These are phyloP conservation scores for Pomacea maculata DNA, from an alignment of 1,140 invertebrate genomes.

Conservation along the genomic window DNA sequence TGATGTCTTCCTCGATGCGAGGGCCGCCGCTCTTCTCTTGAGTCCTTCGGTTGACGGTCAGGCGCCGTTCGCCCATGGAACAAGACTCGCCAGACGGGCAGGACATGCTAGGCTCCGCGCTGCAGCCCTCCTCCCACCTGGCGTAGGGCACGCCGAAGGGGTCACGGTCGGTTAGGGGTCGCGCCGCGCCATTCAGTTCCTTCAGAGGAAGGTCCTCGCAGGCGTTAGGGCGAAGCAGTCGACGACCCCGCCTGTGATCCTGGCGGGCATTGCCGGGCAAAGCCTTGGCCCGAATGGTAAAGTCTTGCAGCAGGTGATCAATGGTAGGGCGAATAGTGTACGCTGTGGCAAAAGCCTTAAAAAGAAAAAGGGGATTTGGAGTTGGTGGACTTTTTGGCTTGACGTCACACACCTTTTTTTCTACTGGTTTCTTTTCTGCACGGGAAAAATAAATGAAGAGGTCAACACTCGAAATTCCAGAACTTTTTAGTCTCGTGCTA, in stretches of 20 bases:
- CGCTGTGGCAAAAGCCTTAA: background rate
- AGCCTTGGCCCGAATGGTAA: constrained; percentile 21
- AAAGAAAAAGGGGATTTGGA: background rate
- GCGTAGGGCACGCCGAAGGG: background rate
- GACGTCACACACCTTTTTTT: background rate
- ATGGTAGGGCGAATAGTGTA: constrained; percentile 19
- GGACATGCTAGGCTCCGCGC: constrained; percentile 24
- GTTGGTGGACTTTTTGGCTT: background rate
- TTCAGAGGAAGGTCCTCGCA: constrained; percentile 6
- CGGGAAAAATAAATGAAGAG: background rate
- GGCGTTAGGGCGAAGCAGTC: background rate
- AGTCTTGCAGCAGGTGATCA: background rate
- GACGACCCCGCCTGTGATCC: constrained; percentile 11
- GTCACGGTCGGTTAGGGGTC: background rate
- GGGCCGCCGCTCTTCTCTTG: constrained; percentile 19
- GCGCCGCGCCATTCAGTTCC: constrained; percentile 14
- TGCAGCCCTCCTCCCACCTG: constrained; percentile 2
- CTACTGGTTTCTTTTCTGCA: background rate
- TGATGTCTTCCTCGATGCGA: constrained; percentile 31
- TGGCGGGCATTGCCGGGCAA: constrained; percentile 17
- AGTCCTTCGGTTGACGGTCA: constrained; percentile 25
- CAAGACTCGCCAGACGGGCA: constrained; percentile 22
- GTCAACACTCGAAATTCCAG: background rate
- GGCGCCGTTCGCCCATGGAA: constrained; percentile 27
- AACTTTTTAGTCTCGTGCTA: background rate